Percentiles rank a stretch among this genome's conserved stretches.
phyloP scores from a whole-genome alignment of 2,113 vertebrate genomes.

The Raja brachyura region DNA sequence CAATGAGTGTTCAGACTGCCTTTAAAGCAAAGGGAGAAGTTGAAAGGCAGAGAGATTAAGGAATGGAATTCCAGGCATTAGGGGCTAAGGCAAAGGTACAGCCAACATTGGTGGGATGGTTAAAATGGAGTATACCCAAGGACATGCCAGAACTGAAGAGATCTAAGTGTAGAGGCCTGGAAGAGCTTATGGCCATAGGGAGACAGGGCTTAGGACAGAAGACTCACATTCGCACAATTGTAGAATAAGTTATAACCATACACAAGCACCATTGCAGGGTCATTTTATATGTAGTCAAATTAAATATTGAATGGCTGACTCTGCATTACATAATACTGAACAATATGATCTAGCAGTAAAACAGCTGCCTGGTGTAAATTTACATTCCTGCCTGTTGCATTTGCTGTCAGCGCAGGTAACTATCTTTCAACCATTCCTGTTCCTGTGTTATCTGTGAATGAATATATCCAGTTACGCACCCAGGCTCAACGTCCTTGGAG shows the following conservation, averaged over 20 bases:
- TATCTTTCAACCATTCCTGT: background rate
- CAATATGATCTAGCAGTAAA: background rate
- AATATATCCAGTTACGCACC: background rate
- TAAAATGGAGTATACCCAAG: background rate
- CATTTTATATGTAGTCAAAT: background rate
- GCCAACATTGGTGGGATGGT: too few species aligned
- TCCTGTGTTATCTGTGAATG: background rate
- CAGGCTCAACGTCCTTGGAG: background rate
- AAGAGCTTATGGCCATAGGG: background rate
- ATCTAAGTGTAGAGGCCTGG: background rate
- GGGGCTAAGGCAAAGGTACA: too few species aligned
- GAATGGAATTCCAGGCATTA: too few species aligned
- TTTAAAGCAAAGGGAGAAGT: background rate
- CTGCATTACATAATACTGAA: too few species aligned
- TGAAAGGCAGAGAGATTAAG: background rate
- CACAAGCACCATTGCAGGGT: background rate
- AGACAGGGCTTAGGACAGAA: background rate
- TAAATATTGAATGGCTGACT: background rate
- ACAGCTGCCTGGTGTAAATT: background rate
- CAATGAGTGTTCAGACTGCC: background rate
- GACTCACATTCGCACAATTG: background rate
- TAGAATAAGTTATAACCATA: background rate
- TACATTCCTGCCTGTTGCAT: background rate
- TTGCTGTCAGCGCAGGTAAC: background rate
- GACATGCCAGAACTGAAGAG: background rate